Conservation (phyloP, 2,888 invertebrate genomes). For the Aquatica leii region DNA sequence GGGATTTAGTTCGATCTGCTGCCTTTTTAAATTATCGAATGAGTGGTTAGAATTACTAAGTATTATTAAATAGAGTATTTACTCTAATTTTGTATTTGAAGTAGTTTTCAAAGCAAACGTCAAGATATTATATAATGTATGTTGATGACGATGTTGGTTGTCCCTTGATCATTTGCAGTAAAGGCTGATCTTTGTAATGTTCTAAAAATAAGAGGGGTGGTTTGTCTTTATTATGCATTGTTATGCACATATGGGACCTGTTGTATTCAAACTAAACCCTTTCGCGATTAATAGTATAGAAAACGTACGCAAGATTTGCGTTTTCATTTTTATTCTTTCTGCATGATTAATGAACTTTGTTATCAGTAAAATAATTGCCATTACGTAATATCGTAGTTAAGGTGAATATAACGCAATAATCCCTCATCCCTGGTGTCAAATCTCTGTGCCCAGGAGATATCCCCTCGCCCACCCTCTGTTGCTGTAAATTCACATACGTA, state of each 20-base stretch:
- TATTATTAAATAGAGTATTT: slow-evolving; percentile 10
- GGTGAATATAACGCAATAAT: slow-evolving; percentile 28
- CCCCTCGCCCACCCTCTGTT: slow-evolving; percentile 34
- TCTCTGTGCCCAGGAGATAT: slow-evolving; percentile 36
- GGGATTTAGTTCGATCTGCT: slow-evolving; percentile 26
- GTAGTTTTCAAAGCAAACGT: slow-evolving; percentile 28
- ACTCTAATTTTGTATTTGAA: slow-evolving; percentile 33
- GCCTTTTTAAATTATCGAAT: slow-evolving; percentile 13
- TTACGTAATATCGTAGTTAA: slow-evolving; percentile 28
- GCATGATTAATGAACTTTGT: no score
- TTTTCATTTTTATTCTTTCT: no score
- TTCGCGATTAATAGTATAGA: background rate
- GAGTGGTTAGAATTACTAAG: background rate
- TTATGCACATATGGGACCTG: slow-evolving; percentile 43
- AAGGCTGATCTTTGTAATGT: slow-evolving; percentile 52
- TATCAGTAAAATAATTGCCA: background rate
- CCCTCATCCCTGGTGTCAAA: slow-evolving; percentile 39
- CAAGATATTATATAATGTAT: slow-evolving; percentile 45
- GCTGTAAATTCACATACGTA: slow-evolving; percentile 55
- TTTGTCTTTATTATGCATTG: slow-evolving; percentile 36
- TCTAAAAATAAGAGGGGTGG: slow-evolving; percentile 39
- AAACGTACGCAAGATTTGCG: no score
- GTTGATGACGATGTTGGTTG: slow-evolving; percentile 50
- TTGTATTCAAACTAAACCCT: slow-evolving; percentile 27
- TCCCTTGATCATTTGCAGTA: slow-evolving; percentile 57